Percentiles rank a stretch among this genome's conserved stretches.
Conservation (phyloP, 2,797 vertebrate genomes). For the Poliocrania exsul region DNA sequence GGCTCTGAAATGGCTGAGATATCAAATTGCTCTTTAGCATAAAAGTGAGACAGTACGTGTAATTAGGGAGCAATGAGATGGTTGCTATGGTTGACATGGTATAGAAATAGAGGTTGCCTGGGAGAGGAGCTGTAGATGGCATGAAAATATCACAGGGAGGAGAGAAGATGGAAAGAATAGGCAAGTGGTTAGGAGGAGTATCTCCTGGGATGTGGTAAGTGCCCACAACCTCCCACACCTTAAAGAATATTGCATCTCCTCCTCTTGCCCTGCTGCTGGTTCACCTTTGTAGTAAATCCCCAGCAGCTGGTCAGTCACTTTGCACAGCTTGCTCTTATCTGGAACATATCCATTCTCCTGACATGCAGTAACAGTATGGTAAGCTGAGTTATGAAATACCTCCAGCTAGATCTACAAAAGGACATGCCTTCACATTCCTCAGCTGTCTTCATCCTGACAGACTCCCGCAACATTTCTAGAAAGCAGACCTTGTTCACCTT, state of each 20-base stretch:
- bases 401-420: not conserved
- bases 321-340: not conserved
- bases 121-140: constrained; percentile 26
- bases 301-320: not conserved
- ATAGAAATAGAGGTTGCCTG: constrained; percentile 60
- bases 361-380: not conserved
- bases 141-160: not conserved
- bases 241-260: not conserved
- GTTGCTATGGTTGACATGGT: constrained; percentile 48
- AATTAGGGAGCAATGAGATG: constrained; percentile 41
- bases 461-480: not conserved
- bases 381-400: not conserved
- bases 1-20: constrained; percentile 46
- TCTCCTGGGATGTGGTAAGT: not conserved
- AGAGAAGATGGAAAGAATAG: not conserved
- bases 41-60: constrained; percentile 40
- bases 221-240: not conserved
- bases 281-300: not conserved
- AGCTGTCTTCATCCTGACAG: not conserved
- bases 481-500: not conserved
- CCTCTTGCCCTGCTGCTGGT: not conserved
- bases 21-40: constrained; percentile 36
- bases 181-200: not conserved
- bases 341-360: not conserved
- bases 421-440: not conserved